Percentiles rank a stretch among this genome's conserved stretches.
Evolutionary conservation across 2,797 vertebrate genomes (phyloP).

Genomic region (Sandelia bainsii): DNA sequence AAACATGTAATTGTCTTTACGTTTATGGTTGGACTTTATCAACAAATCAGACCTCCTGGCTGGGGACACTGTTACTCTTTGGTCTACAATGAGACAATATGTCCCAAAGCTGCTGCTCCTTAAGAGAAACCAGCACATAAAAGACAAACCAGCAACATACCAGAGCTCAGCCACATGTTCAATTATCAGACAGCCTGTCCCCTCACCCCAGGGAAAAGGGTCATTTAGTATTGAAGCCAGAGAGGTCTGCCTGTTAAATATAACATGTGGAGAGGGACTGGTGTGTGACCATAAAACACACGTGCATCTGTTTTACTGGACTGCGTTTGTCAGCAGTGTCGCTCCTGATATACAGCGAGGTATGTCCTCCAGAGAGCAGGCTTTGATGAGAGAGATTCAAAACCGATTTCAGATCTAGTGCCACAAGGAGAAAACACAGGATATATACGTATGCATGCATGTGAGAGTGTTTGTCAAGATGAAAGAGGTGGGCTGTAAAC

Average conservation of each 20-base stretch:
- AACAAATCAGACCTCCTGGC: conserved; percentile 54
- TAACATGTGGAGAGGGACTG: conserved; percentile 48
- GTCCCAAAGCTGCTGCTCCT: conserved; percentile 11
- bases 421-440: conserved; percentile 30
- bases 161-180: conserved; percentile 61
- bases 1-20: too few species aligned
- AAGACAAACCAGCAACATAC: conserved; percentile 73
- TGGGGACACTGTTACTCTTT: conserved; percentile 24
- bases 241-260: conserved; percentile 60
- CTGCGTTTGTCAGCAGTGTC: conserved; percentile 30
- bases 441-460: conserved; percentile 11
- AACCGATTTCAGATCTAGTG: conserved; percentile 26
- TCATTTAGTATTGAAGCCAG: conserved; percentile 43
- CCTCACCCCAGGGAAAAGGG: conserved; percentile 43
- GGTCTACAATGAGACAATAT: conserved; percentile 18
- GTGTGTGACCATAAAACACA: conserved; percentile 53
- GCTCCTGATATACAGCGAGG: conserved; percentile 41
- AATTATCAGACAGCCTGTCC: conserved; percentile 46
- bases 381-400: conserved; percentile 53
- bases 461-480: conserved; percentile 41
- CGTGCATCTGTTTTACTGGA: conserved; percentile 37
- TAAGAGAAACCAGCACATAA: conserved; percentile 57
- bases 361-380: not conserved
- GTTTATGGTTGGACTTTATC: conserved; percentile 53
- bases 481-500: conserved; percentile 61